phyloP scores from a whole-genome alignment of 2,113 vertebrate species.

The Poeciliopsis prolifica region DNA sequence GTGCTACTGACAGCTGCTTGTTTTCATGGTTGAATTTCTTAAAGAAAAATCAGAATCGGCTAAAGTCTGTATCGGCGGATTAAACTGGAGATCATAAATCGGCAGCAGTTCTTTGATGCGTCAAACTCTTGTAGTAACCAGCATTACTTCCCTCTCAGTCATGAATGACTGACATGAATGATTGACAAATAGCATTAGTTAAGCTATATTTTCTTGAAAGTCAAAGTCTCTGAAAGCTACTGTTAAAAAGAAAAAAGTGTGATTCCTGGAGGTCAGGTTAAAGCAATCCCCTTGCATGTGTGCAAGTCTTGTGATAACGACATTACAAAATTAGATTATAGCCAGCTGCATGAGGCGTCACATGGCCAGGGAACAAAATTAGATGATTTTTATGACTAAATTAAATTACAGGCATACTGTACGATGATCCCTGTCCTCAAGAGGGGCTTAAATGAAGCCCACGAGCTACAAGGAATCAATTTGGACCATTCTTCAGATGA shows the following conservation, averaged over 20 bases:
- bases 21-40: too few species aligned
- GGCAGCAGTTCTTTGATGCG: not conserved
- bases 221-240: not conserved
- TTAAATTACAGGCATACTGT: conserved; percentile 32
- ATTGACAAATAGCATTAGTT: conserved; percentile 1
- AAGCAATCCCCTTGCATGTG: conserved; percentile 3
- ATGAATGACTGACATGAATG: conserved; percentile 18
- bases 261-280: not conserved
- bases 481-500: not conserved
- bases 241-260: not conserved
- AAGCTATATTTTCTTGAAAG: not conserved
- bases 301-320: conserved; percentile 28
- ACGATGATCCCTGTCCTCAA: not conserved
- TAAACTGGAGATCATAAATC: not conserved
- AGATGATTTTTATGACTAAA: conserved; percentile 39
- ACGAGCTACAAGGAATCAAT: conserved; percentile 41
- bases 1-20: too few species aligned
- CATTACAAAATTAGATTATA: conserved; percentile 47
- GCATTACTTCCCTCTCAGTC: conserved; percentile 18
- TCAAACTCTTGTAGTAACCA: not conserved
- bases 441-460: conserved; percentile 12
- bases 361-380: conserved; percentile 35
- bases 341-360: conserved; percentile 39
- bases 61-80: not conserved
- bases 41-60: too few species aligned